Percentiles rank a stretch among this genome's conserved stretches.
Evolutionary conservation across 2,888 invertebrate genomes (phyloP).

Genomic region (Congeria kusceri): DNA sequence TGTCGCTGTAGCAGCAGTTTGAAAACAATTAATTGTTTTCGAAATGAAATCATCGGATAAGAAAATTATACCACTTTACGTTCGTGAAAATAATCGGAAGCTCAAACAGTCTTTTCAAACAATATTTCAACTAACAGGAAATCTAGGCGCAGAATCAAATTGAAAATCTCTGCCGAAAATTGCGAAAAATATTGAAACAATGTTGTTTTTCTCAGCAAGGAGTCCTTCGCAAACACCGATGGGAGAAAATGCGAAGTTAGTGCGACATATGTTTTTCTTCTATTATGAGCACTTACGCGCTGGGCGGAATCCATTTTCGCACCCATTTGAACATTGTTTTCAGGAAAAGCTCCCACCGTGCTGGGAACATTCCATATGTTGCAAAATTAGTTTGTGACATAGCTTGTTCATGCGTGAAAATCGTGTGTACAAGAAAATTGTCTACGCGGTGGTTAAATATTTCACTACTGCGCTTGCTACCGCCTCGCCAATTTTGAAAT

Average conservation of each 20-base stretch:
- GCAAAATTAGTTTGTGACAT: too few relatives aligned
- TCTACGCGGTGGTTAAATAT: too few relatives aligned
- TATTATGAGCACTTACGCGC: neutral
- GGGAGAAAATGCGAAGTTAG: conserved; percentile 8
- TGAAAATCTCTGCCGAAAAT: conserved; percentile 22
- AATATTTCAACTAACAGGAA: conserved; percentile 26
- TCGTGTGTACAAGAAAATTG: too few relatives aligned
- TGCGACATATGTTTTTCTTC: conserved; percentile 12
- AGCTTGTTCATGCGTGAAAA: too few relatives aligned
- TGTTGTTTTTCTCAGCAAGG: conserved; percentile 19
- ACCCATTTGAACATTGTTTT: too few relatives aligned
- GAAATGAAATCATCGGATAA: neutral
- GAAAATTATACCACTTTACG: conserved; percentile 5
- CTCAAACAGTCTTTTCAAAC: conserved; percentile 34
- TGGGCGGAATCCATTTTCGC: too few relatives aligned
- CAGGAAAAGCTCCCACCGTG: too few relatives aligned
- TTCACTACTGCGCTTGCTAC: too few relatives aligned
- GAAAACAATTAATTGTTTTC: conserved; percentile 5
- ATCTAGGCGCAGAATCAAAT: conserved; percentile 38
- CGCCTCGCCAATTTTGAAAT: too few relatives aligned
- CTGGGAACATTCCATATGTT: too few relatives aligned
- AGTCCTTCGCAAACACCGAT: conserved; percentile 21
- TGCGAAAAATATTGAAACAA: conserved; percentile 14
- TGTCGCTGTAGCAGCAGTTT: too few relatives aligned
- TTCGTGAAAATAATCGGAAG: conserved; percentile 21